These are phyloP conservation scores for Sceliomorpha sp. DNA, from an alignment of 2,888 invertebrate genomes.

Conservation along the genomic window DNA sequence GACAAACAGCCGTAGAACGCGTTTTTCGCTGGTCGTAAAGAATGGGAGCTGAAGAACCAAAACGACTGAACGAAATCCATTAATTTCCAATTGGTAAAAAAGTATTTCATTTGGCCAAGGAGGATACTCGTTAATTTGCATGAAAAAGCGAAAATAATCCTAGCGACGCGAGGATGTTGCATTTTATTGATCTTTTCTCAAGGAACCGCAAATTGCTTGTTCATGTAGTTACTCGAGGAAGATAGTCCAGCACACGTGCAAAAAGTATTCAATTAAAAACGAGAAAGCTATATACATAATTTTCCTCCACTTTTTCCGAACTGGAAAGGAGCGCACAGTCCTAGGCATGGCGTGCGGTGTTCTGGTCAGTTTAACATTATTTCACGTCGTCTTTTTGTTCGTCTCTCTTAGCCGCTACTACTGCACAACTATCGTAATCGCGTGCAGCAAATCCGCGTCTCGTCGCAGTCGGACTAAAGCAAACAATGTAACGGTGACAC, in stretches of 20 bases:
- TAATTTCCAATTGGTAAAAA: constrained; percentile 6
- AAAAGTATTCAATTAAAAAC: constrained; percentile 23
- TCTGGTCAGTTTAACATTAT: constrained; percentile 42
- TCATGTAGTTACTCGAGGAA: constrained; percentile 11
- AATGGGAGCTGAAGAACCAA: too few relatives aligned
- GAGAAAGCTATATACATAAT: constrained; percentile 29
- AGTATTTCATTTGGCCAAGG: constrained; percentile 6
- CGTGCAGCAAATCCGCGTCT: constrained; percentile 46
- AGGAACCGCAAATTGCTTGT: constrained; percentile 12
- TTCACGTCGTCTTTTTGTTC: constrained; percentile 36
- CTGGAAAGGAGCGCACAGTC: constrained; percentile 13
- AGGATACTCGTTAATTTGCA: not conserved
- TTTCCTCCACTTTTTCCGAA: constrained; percentile 17
- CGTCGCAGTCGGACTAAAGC: constrained; percentile 29
- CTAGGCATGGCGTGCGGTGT: constrained; percentile 29
- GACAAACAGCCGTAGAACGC: not conserved
- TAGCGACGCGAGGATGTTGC: not conserved
- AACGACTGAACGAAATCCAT: not conserved
- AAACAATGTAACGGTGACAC: constrained; percentile 41
- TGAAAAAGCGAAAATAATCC: too few relatives aligned
- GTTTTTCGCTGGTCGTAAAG: too few relatives aligned
- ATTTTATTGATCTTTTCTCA: constrained; percentile 11
- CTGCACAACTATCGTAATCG: constrained; percentile 31
- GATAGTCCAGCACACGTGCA: constrained; percentile 15
- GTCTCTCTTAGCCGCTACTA: constrained; percentile 23